Evolutionary conservation across 2,888 invertebrate genomes (phyloP).

Genomic region (Ophion ventricosus): DNA sequence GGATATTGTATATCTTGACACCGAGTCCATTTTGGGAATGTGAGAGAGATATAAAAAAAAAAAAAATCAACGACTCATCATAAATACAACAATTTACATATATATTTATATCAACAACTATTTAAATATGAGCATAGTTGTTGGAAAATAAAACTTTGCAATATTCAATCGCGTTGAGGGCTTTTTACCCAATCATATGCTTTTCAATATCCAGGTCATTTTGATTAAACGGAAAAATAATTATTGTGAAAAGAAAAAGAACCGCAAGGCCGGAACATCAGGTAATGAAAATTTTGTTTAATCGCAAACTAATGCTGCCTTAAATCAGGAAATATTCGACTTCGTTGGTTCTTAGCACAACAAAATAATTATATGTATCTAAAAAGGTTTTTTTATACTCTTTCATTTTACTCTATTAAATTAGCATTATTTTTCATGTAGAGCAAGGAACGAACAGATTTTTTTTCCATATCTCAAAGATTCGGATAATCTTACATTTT

Average conservation of each 20-base stretch:
- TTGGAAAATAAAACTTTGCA: not conserved
- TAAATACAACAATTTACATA: conserved; percentile 16
- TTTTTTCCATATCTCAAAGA: not conserved
- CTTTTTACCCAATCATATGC: not conserved
- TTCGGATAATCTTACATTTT: not conserved
- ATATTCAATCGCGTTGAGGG: conserved; percentile 9
- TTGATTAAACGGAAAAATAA: not conserved
- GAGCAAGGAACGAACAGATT: not conserved
- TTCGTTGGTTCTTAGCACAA: not conserved
- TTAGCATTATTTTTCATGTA: not conserved
- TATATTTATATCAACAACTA: conserved; percentile 1
- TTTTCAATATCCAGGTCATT: conserved; percentile 1
- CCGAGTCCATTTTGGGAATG: conserved; percentile 59
- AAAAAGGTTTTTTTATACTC: not conserved
- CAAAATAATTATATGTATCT: not conserved
- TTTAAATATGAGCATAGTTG: not conserved
- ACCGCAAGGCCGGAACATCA: not conserved
- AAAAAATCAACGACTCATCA: conserved; percentile 20
- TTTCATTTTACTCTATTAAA: not conserved
- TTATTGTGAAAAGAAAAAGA: not conserved
- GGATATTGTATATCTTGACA: conserved; percentile 70
- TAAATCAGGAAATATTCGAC: not conserved
- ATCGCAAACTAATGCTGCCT: not conserved
- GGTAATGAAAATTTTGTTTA: not conserved
- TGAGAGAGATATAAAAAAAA: conserved; percentile 30